These are phyloP conservation scores for Solenopsis invicta DNA, from an alignment of 1,140 invertebrate genomes.

Conservation along the genomic window DNA sequence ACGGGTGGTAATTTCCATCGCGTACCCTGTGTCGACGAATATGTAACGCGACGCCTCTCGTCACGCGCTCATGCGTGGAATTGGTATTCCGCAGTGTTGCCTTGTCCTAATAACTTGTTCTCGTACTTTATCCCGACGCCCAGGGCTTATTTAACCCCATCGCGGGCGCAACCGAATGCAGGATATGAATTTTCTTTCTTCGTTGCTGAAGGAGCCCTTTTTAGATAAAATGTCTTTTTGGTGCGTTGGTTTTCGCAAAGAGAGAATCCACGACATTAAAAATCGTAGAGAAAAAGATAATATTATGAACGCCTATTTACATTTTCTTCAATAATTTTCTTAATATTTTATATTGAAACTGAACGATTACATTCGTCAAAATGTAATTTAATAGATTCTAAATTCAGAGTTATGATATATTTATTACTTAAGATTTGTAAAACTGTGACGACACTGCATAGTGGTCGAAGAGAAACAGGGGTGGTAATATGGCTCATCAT, in stretches of 20 bases:
- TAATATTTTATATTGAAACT: no score
- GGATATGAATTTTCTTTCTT: background rate
- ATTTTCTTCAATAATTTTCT: no score
- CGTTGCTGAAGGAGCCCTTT: background rate
- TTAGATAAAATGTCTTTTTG: background rate
- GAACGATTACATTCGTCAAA: no score
- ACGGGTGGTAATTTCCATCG: conserved; percentile 56
- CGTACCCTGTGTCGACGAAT: conserved; percentile 22
- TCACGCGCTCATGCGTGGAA: conserved; percentile 61
- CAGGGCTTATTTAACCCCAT: conserved; percentile 22
- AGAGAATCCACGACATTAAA: background rate
- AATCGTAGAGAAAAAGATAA: no score
- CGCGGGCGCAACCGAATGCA: background rate
- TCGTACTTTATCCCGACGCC: conserved; percentile 33
- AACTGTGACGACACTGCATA: no score
- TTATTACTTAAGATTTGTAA: no score
- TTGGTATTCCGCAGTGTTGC: conserved; percentile 40
- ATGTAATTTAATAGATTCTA: no score
- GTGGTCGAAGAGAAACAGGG: no score
- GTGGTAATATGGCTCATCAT: no score
- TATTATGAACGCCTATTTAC: no score
- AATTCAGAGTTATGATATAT: no score
- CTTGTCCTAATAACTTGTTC: conserved; percentile 56
- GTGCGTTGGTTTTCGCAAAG: background rate
- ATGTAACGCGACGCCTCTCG: conserved; percentile 22